phyloP scores from a whole-genome alignment of 2,888 invertebrate species.

The Callimorpha dominula region DNA sequence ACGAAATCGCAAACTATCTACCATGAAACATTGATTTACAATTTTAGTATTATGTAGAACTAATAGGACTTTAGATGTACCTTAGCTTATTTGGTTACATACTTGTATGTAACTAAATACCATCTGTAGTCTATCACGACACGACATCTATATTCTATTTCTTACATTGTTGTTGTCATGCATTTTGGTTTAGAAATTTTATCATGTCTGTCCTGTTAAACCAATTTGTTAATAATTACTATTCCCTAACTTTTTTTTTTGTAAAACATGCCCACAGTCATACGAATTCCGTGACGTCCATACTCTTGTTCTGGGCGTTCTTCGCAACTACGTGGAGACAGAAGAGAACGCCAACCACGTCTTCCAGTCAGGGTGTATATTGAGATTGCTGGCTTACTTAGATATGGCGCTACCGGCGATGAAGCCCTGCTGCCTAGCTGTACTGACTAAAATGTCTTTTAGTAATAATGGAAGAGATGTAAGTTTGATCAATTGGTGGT shows the following conservation, averaged over 20 bases:
- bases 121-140: too few species aligned
- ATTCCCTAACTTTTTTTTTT: neutral
- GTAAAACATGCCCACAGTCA: conserved; percentile 56
- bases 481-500: conserved; percentile 31
- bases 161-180: too few species aligned
- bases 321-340: conserved; percentile 77
- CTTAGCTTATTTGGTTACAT: too few species aligned
- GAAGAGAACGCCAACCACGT: conserved; percentile 77
- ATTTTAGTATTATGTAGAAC: too few species aligned
- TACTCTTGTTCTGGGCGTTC: conserved; percentile 70
- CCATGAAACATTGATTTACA: too few species aligned
- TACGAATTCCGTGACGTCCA: conserved; percentile 83
- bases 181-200: too few species aligned
- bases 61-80: too few species aligned
- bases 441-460: conserved; percentile 80
- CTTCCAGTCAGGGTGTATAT: conserved; percentile 77
- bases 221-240: too few species aligned
- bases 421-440: conserved; percentile 79
- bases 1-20: too few species aligned
- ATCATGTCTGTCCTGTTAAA: too few species aligned
- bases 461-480: conserved; percentile 77
- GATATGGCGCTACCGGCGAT: conserved; percentile 80
- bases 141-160: too few species aligned
- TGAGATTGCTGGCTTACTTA: conserved; percentile 75
- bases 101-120: too few species aligned